A percentile compares a stretch with the other conserved stretches of the same genome.
phyloP scores from a whole-genome alignment of 2,888 invertebrate genomes.

The Stenoptilia bipunctidactyla region DNA sequence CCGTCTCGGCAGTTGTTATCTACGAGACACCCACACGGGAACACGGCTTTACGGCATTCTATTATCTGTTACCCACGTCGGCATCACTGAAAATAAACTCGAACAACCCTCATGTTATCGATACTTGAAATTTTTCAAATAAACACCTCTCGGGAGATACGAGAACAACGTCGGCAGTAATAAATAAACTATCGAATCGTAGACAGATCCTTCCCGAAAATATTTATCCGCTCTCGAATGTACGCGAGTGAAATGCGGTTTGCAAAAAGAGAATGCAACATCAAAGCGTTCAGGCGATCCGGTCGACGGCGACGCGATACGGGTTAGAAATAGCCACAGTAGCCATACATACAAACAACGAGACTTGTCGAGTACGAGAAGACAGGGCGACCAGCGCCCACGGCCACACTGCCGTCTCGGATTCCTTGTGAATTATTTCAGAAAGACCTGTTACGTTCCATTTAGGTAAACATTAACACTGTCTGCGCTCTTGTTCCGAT shows the following conservation, averaged over 20 bases:
- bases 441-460: slow-evolving; percentile 40
- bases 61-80: slow-evolving; percentile 49
- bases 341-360: slow-evolving; percentile 21
- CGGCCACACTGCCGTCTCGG: slow-evolving; percentile 40
- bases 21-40: slow-evolving; percentile 45
- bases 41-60: slow-evolving; percentile 43
- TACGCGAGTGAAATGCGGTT: slow-evolving; percentile 47
- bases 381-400: slow-evolving; percentile 43
- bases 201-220: slow-evolving; percentile 45
- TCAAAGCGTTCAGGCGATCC: slow-evolving; percentile 60
- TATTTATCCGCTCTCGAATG: slow-evolving; percentile 30
- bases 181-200: slow-evolving; percentile 30
- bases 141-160: slow-evolving; percentile 10
- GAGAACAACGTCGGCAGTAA: slow-evolving; percentile 9
- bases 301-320: slow-evolving; percentile 53
- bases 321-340: slow-evolving; percentile 51
- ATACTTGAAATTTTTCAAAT: slow-evolving; percentile 26
- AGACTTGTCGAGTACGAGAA: slow-evolving; percentile 30
- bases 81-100: slow-evolving; percentile 51
- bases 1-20: slow-evolving; percentile 39
- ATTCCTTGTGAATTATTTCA: slow-evolving; percentile 60
- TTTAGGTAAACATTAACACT: slow-evolving; percentile 44
- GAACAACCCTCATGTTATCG: slow-evolving; percentile 30
- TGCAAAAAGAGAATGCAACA: slow-evolving; percentile 66
- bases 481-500: slow-evolving; percentile 44